These are phyloP conservation scores for Rhogogaster chlorosoma DNA, from an alignment of 2,888 invertebrate genomes.

Conservation along the genomic window DNA sequence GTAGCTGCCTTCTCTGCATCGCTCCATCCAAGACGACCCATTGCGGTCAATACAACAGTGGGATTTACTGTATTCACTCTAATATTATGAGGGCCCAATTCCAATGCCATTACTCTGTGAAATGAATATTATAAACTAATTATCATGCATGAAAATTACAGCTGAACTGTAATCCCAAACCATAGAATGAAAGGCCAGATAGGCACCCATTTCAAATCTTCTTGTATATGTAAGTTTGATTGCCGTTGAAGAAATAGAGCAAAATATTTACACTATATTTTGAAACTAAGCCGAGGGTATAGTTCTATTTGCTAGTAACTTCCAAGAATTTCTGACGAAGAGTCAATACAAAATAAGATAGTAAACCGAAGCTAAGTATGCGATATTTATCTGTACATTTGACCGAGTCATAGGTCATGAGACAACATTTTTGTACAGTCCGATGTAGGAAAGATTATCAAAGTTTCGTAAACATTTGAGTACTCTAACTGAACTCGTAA, in stretches of 20 bases:
- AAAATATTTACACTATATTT: not conserved
- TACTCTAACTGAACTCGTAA: too few species aligned
- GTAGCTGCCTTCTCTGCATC: constrained; percentile 86
- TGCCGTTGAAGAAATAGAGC: not conserved
- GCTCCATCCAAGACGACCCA: constrained; percentile 93
- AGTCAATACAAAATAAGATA: not conserved
- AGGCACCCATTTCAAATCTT: not conserved
- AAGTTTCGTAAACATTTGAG: too few species aligned
- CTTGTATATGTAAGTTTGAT: not conserved
- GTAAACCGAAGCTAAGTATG: not conserved
- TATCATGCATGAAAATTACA: not conserved
- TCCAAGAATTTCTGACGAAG: not conserved
- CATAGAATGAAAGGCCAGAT: not conserved
- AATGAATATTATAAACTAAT: constrained; percentile 15
- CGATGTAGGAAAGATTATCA: not conserved
- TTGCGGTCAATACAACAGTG: constrained; percentile 95
- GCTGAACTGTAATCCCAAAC: not conserved
- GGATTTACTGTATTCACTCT: constrained; percentile 95
- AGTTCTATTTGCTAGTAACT: too few species aligned
- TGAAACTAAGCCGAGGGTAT: not conserved
- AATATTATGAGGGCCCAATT: constrained; percentile 90
- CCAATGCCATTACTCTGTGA: constrained; percentile 87
- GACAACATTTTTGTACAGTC: not conserved
- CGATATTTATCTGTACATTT: not conserved
- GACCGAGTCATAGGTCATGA: not conserved